Conservation (phyloP, 2,113 vertebrate genomes). For the Pelmatolapia mariae region DNA sequence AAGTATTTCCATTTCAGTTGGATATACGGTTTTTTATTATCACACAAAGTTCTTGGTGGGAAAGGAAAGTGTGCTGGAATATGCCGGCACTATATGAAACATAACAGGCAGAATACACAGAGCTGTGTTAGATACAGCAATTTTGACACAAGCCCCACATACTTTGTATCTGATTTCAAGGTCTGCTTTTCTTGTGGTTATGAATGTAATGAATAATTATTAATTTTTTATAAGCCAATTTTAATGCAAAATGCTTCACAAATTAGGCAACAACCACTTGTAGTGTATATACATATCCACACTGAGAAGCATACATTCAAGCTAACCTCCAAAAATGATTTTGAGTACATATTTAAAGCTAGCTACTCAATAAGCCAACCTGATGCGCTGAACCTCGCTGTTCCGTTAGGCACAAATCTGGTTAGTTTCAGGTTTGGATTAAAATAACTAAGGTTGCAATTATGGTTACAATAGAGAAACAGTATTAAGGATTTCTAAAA, state of each 20-base stretch:
- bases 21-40: not conserved
- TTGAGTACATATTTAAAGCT: not conserved
- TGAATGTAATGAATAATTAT: not conserved
- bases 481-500: not conserved
- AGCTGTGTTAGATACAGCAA: not conserved
- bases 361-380: not conserved
- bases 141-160: not conserved
- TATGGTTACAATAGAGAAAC: not conserved
- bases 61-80: not conserved
- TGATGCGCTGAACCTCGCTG: not conserved
- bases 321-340: not conserved
- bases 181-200: not conserved
- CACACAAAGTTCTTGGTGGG: not conserved
- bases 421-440: not conserved
- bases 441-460: not conserved
- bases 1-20: not conserved
- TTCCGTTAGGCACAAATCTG: not conserved
- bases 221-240: not conserved
- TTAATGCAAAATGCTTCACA: not conserved
- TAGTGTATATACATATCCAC: not conserved
- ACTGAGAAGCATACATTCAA: not conserved
- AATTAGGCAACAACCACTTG: not conserved
- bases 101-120: not conserved
- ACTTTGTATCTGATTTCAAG: not conserved
- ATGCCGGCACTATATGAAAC: fast-evolving